Conservation (phyloP, 2,888 invertebrate genomes). For the Thysanoteuthis rhombus region DNA sequence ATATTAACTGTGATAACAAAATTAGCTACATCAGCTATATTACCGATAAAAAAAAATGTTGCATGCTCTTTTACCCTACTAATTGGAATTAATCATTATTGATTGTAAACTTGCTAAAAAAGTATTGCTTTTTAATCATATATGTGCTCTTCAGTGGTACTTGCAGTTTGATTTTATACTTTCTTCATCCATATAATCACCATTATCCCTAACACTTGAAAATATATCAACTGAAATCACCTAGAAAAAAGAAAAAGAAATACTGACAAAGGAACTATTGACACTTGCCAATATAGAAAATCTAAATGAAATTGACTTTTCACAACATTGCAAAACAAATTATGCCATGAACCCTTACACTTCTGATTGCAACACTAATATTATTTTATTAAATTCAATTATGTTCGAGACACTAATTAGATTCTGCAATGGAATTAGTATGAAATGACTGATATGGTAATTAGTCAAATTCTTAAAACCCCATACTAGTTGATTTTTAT, state of each 20-base stretch:
- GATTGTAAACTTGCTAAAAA: too few species aligned
- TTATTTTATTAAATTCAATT: not conserved
- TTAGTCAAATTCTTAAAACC: not conserved
- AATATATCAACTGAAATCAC: not conserved
- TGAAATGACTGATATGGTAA: not conserved
- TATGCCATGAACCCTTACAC: not conserved
- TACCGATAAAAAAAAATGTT: too few species aligned
- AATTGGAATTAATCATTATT: too few species aligned
- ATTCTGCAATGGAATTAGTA: not conserved
- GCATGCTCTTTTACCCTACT: too few species aligned
- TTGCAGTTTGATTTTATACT: too few species aligned
- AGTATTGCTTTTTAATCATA: too few species aligned
- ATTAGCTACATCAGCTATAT: too few species aligned
- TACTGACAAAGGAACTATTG: not conserved
- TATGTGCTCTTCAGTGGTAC: too few species aligned
- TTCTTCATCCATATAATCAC: too few species aligned
- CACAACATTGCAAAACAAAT: not conserved
- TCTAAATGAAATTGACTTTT: not conserved
- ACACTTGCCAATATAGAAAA: not conserved
- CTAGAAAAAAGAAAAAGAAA: not conserved
- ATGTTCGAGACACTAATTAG: not conserved
- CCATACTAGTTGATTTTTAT: not conserved
- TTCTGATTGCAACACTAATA: not conserved
- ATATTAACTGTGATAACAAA: too few species aligned
- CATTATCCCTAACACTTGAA: too few species aligned